phyloP scores from a whole-genome alignment of 2,113 vertebrate species.

The Caretta caretta region DNA sequence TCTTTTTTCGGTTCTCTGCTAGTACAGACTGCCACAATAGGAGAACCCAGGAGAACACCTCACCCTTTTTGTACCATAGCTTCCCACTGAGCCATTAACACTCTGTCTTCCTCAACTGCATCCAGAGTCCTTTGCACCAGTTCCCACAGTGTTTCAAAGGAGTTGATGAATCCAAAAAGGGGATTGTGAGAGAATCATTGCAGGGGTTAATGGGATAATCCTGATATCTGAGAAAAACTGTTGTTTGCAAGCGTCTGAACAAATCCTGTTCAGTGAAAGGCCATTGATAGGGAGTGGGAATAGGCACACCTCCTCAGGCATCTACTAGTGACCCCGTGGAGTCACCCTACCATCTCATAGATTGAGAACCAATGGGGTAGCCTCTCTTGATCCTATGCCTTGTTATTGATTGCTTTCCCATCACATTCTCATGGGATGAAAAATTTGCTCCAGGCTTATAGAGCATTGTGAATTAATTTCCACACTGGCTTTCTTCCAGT shows the following conservation, averaged over 20 bases:
- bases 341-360: rapidly evolving
- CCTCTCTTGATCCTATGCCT: rapidly evolving
- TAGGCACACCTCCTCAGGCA: rapidly evolving
- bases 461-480: conserved; percentile 38
- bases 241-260: rapidly evolving
- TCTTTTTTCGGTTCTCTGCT: not conserved
- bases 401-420: not conserved
- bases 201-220: rapidly evolving
- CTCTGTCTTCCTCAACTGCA: not conserved
- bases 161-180: not conserved
- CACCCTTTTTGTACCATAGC: not conserved
- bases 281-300: not conserved
- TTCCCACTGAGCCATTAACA: rapidly evolving
- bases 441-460: conserved; percentile 24
- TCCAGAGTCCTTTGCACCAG: not conserved
- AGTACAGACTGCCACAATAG: not conserved
- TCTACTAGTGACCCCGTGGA: not conserved
- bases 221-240: not conserved
- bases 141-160: not conserved
- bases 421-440: not conserved
- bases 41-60: not conserved
- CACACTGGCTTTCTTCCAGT: conserved; percentile 12
- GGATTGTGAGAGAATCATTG: not conserved
- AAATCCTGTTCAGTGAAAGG: not conserved
- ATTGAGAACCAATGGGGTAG: not conserved